Percentiles rank a stretch among this genome's conserved stretches.
Evolutionary conservation across 1,140 invertebrate genomes (phyloP).

Genomic region (Lerema accius): DNA sequence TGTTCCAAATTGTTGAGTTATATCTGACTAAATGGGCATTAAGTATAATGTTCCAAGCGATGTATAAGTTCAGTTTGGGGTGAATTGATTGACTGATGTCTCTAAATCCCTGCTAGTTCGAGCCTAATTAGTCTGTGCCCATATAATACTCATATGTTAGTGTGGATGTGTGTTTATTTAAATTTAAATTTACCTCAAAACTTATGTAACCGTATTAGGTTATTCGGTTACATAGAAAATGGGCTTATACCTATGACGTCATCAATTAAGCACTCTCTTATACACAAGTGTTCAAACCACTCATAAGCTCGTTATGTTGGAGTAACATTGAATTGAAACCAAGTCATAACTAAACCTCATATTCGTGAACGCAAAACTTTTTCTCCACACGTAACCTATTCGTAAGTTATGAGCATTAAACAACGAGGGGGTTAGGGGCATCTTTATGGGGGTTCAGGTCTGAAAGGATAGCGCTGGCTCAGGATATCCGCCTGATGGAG

Average conservation of each 20-base stretch:
- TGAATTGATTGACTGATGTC: too few species aligned
- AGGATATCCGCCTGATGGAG: slow-evolving; percentile 53
- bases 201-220: too few species aligned
- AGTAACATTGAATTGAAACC: slow-evolving; percentile 10
- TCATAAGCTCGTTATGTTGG: too few species aligned
- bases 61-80: background rate
- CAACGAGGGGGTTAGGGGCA: slow-evolving; percentile 40
- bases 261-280: too few species aligned
- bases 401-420: slow-evolving; percentile 60
- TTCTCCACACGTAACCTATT: slow-evolving; percentile 52
- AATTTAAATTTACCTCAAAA: too few species aligned
- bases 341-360: slow-evolving; percentile 24
- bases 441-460: slow-evolving; percentile 43
- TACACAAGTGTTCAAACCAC: too few species aligned
- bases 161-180: too few species aligned
- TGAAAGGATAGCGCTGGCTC: slow-evolving; percentile 46
- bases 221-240: too few species aligned
- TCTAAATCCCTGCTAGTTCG: too few species aligned
- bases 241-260: too few species aligned
- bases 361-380: slow-evolving; percentile 34
- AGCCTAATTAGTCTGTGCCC: too few species aligned
- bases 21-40: background rate
- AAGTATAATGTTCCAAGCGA: background rate
- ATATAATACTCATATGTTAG: too few species aligned
- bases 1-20: slow-evolving; percentile 20